Conservation (phyloP, 2,797 vertebrate species). For the Sebastes hubbsi region DNA sequence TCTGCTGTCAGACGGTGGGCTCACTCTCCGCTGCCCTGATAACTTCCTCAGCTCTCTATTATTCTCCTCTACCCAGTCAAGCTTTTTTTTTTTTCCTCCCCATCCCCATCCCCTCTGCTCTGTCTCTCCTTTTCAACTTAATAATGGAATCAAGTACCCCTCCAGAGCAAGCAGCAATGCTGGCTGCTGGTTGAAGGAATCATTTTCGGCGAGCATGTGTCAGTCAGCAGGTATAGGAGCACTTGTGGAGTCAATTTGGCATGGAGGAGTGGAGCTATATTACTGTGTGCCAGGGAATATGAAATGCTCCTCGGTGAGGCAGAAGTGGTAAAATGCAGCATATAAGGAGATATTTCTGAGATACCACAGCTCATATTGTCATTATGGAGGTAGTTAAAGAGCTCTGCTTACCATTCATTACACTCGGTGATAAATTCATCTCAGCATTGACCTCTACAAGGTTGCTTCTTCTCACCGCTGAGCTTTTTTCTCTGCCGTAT, state of each 20-base stretch:
- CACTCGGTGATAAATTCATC: conserved; percentile 21
- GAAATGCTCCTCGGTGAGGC: conserved; percentile 78
- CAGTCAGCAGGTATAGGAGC: conserved; percentile 71
- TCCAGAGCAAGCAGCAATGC: conserved; percentile 69
- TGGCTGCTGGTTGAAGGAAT: conserved; percentile 66
- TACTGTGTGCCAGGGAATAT: conserved; percentile 79
- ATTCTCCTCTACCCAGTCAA: conserved; percentile 66
- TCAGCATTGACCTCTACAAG: background rate
- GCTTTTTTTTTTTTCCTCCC: conserved; percentile 18
- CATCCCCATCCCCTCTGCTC: conserved; percentile 44
- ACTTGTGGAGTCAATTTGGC: conserved; percentile 84
- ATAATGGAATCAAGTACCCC: conserved; percentile 78
- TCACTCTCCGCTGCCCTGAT: conserved; percentile 72
- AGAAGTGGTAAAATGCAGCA: conserved; percentile 74
- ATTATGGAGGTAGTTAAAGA: conserved; percentile 44
- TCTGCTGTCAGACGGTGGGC: conserved; percentile 79
- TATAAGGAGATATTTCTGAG: conserved; percentile 69
- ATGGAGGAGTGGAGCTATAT: conserved; percentile 78
- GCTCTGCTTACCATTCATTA: conserved; percentile 37
- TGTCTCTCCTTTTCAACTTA: conserved; percentile 79
- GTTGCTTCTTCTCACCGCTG: conserved; percentile 12
- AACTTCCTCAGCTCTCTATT: conserved; percentile 79
- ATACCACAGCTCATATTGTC: conserved; percentile 42
- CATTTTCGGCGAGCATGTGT: conserved; percentile 72
- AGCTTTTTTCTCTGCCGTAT: background rate